A percentile compares a stretch with the other conserved stretches of the same genome.
Evolutionary conservation across 2,113 vertebrate species (phyloP).

Genomic region (Actenoides hombroni): DNA sequence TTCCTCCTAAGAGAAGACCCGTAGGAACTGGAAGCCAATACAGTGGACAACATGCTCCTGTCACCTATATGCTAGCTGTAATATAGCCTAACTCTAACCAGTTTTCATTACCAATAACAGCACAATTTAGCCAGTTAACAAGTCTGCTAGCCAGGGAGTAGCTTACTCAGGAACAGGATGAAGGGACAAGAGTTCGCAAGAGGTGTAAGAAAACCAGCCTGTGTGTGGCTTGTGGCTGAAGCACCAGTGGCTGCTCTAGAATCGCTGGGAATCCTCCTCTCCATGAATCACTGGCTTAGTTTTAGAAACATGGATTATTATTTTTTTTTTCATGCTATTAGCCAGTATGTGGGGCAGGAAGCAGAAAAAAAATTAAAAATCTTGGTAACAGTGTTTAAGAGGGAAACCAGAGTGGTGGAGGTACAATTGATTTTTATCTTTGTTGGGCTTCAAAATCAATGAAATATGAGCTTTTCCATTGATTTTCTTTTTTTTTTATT

Average conservation of each 20-base stretch:
- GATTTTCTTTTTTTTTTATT: slow-evolving; percentile 2
- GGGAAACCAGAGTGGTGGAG: neutral
- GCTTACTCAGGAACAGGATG: neutral
- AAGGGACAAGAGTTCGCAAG: neutral
- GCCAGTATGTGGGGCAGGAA: neutral
- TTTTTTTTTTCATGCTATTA: neutral
- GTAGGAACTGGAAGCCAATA: neutral
- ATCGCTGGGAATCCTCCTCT: accelerated
- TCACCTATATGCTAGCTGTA: neutral
- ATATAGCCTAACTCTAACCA: neutral
- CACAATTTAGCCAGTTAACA: neutral
- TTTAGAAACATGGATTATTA: neutral
- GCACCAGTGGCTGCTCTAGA: neutral
- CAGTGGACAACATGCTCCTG: neutral
- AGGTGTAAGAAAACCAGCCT: neutral
- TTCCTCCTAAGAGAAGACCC: neutral
- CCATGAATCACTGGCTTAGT: neutral
- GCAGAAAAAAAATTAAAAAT: neutral
- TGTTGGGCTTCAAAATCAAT: slow-evolving; percentile 38
- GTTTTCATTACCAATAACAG: neutral
- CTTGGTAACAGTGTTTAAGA: neutral
- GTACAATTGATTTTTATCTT: slow-evolving; percentile 32
- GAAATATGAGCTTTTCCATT: slow-evolving; percentile 19
- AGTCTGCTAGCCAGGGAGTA: neutral
- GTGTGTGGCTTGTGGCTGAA: accelerated